phyloP scores from a whole-genome alignment of 2,113 vertebrate species.

The Carlito syrichta region DNA sequence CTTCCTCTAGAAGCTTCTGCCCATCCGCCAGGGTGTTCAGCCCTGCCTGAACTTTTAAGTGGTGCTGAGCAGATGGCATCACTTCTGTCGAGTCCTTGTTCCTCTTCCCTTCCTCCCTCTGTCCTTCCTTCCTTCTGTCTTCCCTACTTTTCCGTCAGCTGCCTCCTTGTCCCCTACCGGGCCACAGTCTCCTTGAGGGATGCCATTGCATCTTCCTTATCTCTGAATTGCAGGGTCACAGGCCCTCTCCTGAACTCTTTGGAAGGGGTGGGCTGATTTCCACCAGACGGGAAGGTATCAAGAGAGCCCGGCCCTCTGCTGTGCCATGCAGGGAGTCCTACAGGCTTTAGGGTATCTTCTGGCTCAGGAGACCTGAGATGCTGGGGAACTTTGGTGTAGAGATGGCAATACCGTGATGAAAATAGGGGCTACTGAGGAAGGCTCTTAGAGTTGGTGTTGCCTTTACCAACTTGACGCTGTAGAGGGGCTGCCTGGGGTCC shows the following conservation, averaged over 20 bases:
- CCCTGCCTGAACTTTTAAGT: no score
- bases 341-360: neutral
- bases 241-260: fast-evolving
- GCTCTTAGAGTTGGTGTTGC: no score
- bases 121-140: no score
- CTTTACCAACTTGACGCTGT: neutral
- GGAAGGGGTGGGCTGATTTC: neutral
- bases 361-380: neutral
- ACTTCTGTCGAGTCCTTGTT: no score
- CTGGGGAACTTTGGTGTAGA: fast-evolving
- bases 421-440: neutral
- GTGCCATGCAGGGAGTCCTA: neutral
- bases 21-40: neutral
- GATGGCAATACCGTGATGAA: fast-evolving
- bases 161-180: neutral
- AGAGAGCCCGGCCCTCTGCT: fast-evolving
- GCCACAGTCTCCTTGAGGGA: neutral
- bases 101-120: no score
- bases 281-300: fast-evolving
- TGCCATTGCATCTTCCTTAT: neutral
- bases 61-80: neutral
- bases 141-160: neutral
- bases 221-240: neutral
- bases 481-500: fast-evolving
- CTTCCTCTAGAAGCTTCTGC: neutral